Base-by-base conservation (phyloP, 1,140 invertebrate genomes). In the Homarus americanus region DNA sequence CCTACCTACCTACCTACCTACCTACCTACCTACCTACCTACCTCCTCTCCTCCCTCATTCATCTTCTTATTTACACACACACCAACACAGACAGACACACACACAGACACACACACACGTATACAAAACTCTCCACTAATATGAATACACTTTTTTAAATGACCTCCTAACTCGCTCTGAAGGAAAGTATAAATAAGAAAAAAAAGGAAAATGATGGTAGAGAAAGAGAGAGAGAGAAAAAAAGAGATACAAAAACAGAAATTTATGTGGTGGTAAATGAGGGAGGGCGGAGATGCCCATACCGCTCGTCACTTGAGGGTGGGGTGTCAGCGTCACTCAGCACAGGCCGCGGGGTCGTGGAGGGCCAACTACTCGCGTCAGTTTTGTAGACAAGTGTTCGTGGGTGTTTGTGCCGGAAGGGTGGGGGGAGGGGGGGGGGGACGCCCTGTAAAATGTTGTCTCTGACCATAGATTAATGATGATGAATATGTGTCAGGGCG, bases 261-360 rank as follows among this genome's bases (percentile, higher is more conserved):
- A 44, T 72, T 84, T 72, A 73, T 84, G 82, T 84, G 38, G 82
- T 72, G 66, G 82, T 84, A 84, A 84, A 73, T 84, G 82, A 84
- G 82, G 38, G n/a, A 84, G 58, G 82, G 82, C 63, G 66, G 82
- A 38, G 82, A 28, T 84, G 63, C n/a, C 28, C 66, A 84, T 84
- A 40, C 82, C 82, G 66, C 66, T 84, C 85, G 75, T 87, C 85
- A 87, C 85, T 80, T 78, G 85, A 79, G 85, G 75, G 53, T 32
- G 17, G 85, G 85, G 58, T 87, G 85, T 87, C 85, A 87, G 85
- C 32, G 24, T 80, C 85, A 87, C 85, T 87, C 75, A 87, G 73
- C 85, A 58, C 24, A 49, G 75, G 75, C 73, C 58, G 41, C 12
- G 40, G 76, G 32, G 32, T 44, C 17, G 40, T 12, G 28, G 79